Evolutionary conservation across 2,113 vertebrate genomes (phyloP), one percentile per base, ranked within the genome.

Genomic region (Forbesichthys agassizii): DNA sequence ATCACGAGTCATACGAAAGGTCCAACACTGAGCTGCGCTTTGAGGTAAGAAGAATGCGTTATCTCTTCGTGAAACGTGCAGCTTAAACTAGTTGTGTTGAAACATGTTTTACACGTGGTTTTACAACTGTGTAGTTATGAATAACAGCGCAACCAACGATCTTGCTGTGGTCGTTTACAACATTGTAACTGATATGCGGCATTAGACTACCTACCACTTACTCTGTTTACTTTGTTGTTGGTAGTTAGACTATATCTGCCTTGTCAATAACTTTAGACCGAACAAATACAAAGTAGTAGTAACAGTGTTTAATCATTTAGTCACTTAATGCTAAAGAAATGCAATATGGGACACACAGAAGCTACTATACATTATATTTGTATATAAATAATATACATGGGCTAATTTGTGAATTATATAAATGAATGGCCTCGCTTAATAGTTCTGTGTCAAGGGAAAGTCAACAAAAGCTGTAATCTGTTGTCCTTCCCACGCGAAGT

Each of bases 1-100:
- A 71, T 27, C 74, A 48, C 70, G 7, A 56, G 16, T 20, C 36
- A 42, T 42, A 59, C 42, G 66, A 6, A 67, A 80, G 71, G 66
- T 78, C 71, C 71, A 13, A 49, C 66, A 61, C 79, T 18, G 74
- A 80, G 73, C 77, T 70, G 62, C 78, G 72, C 79, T 70, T 61
- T 42, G 81, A 90, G 91, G 90, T 92, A 82, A 88, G 87, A 82
- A 88, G 86, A 81, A 74, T 36, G 9, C 18, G 57, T n/a, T 36
- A 1, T 64, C 52, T 78, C 11, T 10, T 5, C 13, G 2, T 53
- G 49, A 49, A 74, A 78, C 65, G 11, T 75, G 46, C 20, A 72
- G 82, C 66, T 77, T 79, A 4, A 42, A 68, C 36, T 49, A 49
- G 48, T 12, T 27, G 12, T 16, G 36, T 18, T 3, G 1, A 59